These are phyloP conservation scores for Arge pagana DNA, from an alignment of 2,888 invertebrate species.

Conservation along the genomic window DNA sequence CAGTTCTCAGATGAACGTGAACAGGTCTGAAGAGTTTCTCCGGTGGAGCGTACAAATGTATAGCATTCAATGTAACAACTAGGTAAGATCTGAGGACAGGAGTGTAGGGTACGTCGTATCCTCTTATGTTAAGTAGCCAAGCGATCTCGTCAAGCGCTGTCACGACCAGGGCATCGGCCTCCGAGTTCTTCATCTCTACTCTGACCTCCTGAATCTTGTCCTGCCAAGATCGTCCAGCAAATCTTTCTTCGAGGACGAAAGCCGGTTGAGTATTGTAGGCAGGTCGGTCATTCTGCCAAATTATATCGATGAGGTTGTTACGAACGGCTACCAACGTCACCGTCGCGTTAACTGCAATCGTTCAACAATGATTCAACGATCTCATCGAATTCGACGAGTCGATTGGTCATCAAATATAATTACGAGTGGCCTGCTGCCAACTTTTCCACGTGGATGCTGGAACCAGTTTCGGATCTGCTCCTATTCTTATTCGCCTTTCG, in stretches of 20 bases:
- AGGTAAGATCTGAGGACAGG: slow-evolving; percentile 81
- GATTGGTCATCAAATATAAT: not conserved
- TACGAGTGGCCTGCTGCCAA: slow-evolving; percentile 56
- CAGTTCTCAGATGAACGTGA: slow-evolving; percentile 60
- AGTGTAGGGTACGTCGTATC: slow-evolving; percentile 79
- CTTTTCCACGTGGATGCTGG: slow-evolving; percentile 70
- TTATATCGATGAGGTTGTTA: slow-evolving; percentile 75
- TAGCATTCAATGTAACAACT: slow-evolving; percentile 67
- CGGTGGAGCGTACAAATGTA: slow-evolving; percentile 68
- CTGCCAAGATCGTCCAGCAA: slow-evolving; percentile 72
- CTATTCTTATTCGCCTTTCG: slow-evolving; percentile 65
- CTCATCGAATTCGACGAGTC: not conserved
- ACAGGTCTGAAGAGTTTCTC: slow-evolving; percentile 63
- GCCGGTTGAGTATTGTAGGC: slow-evolving; percentile 63
- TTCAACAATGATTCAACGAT: not conserved
- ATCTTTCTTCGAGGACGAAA: slow-evolving; percentile 64
- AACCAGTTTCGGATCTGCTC: slow-evolving; percentile 75
- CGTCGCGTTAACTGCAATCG: slow-evolving; percentile 52
- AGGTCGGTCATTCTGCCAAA: slow-evolving; percentile 74
- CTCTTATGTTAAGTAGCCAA: slow-evolving; percentile 88
- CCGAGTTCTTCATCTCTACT: slow-evolving; percentile 64
- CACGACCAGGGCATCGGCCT: slow-evolving; percentile 78
- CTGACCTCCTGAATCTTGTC: slow-evolving; percentile 75
- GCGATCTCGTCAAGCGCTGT: slow-evolving; percentile 88
- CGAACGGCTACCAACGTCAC: slow-evolving; percentile 64